phyloP scores from a whole-genome alignment of 2,113 vertebrate species.

The Daubentonia madagascariensis region DNA sequence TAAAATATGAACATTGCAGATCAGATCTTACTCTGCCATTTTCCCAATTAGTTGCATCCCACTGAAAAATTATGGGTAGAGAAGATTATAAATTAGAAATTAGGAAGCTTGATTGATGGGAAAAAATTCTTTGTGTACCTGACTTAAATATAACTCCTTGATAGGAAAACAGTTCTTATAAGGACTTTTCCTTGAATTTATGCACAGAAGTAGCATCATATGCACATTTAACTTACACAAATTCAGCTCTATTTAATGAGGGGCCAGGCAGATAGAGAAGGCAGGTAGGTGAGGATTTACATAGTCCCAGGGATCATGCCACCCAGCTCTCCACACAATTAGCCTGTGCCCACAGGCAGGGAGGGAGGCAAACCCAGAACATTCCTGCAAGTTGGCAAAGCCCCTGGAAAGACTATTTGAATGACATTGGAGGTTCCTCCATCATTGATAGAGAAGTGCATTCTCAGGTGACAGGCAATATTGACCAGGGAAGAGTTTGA shows the following conservation, averaged over 20 bases:
- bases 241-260: not conserved
- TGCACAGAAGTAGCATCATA: not conserved
- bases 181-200: constrained; percentile 5
- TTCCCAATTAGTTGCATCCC: not conserved
- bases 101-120: not conserved
- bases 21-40: not conserved
- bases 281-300: not conserved
- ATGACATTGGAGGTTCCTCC: not conserved
- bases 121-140: not conserved
- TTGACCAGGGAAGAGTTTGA: not conserved
- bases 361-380: not conserved
- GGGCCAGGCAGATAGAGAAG: not conserved
- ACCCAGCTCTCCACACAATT: not conserved
- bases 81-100: constrained; percentile 12
- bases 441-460: not conserved
- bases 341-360: not conserved
- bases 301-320: not conserved
- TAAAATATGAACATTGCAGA: constrained; percentile 46
- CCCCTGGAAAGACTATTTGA: not conserved
- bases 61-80: not conserved
- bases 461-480: not conserved
- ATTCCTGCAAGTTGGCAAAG: not conserved
- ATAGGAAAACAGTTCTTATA: not conserved
- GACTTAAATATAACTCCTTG: constrained; percentile 1
- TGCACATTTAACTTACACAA: not conserved